These are phyloP conservation scores for Adineta ricciae DNA, from an alignment of 2,888 invertebrate genomes.

Conservation along the genomic window DNA sequence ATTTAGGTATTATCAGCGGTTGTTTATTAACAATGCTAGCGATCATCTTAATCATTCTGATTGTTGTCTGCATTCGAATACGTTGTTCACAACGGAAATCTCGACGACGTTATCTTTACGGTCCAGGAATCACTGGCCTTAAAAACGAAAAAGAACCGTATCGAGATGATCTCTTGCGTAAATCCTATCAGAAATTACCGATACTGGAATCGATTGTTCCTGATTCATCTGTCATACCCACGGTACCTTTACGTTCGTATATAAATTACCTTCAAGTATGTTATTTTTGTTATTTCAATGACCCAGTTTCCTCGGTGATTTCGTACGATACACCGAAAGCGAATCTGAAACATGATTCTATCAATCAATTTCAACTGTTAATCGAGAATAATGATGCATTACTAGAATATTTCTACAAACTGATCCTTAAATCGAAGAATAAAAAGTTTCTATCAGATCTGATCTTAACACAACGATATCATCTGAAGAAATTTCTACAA, in stretches of 20 bases:
- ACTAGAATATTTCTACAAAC: not conserved
- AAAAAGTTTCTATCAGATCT: not conserved
- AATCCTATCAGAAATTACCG: not conserved
- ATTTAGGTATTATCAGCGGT: not conserved
- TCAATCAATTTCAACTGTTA: slow-evolving; percentile 3
- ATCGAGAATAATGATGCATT: not conserved
- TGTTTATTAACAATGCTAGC: slow-evolving; percentile 12
- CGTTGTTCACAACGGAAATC: not conserved
- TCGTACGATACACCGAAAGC: slow-evolving; percentile 3
- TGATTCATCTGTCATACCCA: not conserved
- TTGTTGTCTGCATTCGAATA: not conserved
- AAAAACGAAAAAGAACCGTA: not conserved
- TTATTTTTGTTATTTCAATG: not conserved
- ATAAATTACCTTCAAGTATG: not conserved
- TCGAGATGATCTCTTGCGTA: not conserved
- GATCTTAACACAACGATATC: not conserved
- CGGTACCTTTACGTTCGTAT: not conserved
- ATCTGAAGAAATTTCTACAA: not conserved
- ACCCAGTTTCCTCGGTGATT: not conserved
- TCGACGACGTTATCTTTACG: not conserved
- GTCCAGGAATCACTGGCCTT: not conserved
- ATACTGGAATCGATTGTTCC: not conserved
- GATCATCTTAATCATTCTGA: not conserved
- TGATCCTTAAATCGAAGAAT: not conserved
- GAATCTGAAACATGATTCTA: not conserved